Conservation (phyloP, 2,113 vertebrate species). For the Sceloporus undulatus region DNA sequence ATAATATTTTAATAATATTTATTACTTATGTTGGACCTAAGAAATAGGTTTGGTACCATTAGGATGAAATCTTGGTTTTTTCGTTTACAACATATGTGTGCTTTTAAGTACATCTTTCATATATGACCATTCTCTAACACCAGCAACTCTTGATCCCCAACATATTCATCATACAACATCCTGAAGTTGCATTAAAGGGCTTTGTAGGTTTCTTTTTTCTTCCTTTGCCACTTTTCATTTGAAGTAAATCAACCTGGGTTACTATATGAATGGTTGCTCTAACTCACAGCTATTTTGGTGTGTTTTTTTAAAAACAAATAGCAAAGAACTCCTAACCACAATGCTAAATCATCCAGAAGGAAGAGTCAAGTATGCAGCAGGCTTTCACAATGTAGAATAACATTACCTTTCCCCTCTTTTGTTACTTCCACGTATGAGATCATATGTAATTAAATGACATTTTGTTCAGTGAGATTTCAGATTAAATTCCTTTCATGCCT, state of each 20-base stretch:
- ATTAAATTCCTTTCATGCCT: conserved; percentile 17
- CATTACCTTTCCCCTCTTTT: conserved; percentile 22
- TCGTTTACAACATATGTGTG: not conserved
- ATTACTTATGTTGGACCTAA: not conserved
- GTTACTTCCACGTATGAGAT: not conserved
- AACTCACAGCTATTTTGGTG: conserved; percentile 10
- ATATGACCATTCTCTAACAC: not conserved
- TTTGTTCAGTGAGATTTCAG: conserved; percentile 30
- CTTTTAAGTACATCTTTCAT: no score
- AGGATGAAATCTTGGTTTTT: not conserved
- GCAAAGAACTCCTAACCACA: conserved; percentile 24
- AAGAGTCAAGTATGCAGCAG: not conserved
- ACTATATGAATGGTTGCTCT: not conserved
- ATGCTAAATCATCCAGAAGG: not conserved
- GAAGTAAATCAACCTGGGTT: conserved; percentile 27
- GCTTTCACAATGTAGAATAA: conserved; percentile 16
- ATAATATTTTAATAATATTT: not conserved
- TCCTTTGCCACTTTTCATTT: conserved; percentile 28
- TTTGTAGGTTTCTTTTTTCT: not conserved
- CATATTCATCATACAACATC: not conserved
- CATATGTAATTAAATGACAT: conserved; percentile 28
- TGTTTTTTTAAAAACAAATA: not conserved
- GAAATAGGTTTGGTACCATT: not conserved
- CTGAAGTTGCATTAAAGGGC: not conserved
- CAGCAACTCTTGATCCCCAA: not conserved